Conservation (phyloP, 2,797 vertebrate species). For the Crypturellus tataupa region DNA sequence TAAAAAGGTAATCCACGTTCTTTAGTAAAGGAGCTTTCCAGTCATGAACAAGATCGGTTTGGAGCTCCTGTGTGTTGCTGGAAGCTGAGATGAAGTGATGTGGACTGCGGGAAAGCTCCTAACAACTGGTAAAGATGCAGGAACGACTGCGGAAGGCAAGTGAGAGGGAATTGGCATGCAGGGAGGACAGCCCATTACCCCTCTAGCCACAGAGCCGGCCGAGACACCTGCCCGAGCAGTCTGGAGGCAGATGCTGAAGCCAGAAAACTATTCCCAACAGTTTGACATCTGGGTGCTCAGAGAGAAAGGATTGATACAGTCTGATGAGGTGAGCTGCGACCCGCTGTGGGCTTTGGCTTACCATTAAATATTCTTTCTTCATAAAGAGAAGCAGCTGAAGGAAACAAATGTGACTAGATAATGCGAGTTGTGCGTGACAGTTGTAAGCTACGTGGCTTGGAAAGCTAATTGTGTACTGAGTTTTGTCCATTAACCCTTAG, state of each 20-base stretch:
- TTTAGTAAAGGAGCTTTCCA: not conserved
- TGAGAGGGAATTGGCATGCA: constrained; percentile 70
- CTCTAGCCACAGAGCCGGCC: constrained; percentile 65
- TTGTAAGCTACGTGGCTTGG: not conserved
- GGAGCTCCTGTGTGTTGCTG: not conserved
- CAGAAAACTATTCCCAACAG: constrained; percentile 35
- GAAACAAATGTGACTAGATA: not conserved
- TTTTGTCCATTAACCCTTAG: not conserved
- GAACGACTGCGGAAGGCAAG: constrained; percentile 55
- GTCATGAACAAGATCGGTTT: fast-evolving
- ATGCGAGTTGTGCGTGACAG: not conserved
- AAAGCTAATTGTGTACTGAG: not conserved
- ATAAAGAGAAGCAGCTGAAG: not conserved
- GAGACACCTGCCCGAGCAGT: constrained; percentile 60
- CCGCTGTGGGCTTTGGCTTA: not conserved
- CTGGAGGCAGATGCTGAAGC: constrained; percentile 42
- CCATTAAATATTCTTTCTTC: not conserved
- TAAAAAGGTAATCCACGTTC: not conserved
- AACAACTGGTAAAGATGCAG: constrained; percentile 39
- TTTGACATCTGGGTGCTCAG: constrained; percentile 29
- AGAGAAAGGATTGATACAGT: not conserved
- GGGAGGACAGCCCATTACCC: constrained; percentile 57
- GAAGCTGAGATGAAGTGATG: not conserved
- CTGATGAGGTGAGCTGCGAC: not conserved
- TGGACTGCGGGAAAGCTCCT: not conserved